Evolutionary conservation across 2,888 invertebrate genomes (phyloP).

Genomic region (Apamea sordens): DNA sequence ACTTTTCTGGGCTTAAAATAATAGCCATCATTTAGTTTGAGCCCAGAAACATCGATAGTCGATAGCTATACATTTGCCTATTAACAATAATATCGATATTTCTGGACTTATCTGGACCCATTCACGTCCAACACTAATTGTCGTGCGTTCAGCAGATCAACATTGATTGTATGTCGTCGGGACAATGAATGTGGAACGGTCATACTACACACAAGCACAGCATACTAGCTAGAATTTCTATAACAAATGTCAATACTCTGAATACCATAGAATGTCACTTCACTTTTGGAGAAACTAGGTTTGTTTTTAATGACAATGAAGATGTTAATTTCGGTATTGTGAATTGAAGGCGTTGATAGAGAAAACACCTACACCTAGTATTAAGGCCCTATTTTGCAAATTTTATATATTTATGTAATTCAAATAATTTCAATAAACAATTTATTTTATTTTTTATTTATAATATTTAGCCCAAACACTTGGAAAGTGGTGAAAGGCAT

Average conservation of each 20-base stretch:
- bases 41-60: not conserved
- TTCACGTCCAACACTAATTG: constrained; percentile 34
- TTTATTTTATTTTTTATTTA: too few relatives aligned
- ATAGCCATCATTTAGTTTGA: not conserved
- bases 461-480: not conserved
- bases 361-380: too few relatives aligned
- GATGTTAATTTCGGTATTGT: constrained; percentile 3
- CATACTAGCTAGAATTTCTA: constrained; percentile 30
- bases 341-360: not conserved
- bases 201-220: constrained; percentile 37
- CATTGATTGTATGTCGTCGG: constrained; percentile 43
- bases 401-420: too few relatives aligned
- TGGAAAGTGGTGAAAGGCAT: not conserved
- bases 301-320: constrained; percentile 26
- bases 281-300: constrained; percentile 19
- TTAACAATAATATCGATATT: constrained; percentile 2
- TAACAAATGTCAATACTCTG: constrained; percentile 49
- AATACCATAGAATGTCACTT: too few relatives aligned
- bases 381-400: too few relatives aligned
- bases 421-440: too few relatives aligned
- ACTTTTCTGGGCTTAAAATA: not conserved
- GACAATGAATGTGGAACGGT: constrained; percentile 62
- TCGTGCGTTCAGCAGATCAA: constrained; percentile 52
- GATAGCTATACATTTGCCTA: not conserved
- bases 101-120: not conserved